These are phyloP conservation scores for Heliothis peltigera DNA, from an alignment of 2,888 invertebrate species.

Conservation along the genomic window DNA sequence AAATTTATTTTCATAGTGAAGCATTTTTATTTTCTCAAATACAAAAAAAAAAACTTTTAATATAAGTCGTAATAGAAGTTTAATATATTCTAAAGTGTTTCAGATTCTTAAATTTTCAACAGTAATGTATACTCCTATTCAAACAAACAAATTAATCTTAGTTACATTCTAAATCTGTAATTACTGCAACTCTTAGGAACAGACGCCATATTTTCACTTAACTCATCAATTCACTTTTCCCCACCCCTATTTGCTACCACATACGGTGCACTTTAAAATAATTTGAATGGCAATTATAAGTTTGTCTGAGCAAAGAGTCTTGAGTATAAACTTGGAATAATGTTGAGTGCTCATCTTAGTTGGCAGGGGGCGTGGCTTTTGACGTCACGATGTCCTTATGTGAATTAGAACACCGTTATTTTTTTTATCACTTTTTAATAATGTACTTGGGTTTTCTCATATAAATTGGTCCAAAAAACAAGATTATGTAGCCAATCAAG, in stretches of 20 bases:
- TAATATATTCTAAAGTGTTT: no score
- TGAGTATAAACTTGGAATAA: constrained; percentile 45
- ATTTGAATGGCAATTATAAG: neutral
- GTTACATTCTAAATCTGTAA: constrained; percentile 31
- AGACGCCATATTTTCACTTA: constrained; percentile 22
- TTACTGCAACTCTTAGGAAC: constrained; percentile 41
- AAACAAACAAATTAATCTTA: neutral
- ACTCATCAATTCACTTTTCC: neutral
- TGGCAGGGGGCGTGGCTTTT: constrained; percentile 40
- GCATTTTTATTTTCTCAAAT: no score
- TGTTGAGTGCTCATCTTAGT: constrained; percentile 40
- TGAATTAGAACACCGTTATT: constrained; percentile 19
- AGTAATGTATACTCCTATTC: no score
- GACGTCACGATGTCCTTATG: constrained; percentile 16
- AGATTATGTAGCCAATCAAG: no score
- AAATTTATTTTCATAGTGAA: no score
- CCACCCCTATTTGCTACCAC: neutral
- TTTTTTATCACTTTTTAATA: neutral
- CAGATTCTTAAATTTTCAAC: no score
- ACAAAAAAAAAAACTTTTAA: no score
- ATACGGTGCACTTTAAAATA: constrained; percentile 3
- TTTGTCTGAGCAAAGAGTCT: constrained; percentile 16
- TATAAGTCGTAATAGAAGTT: no score
- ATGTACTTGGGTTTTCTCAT: neutral
- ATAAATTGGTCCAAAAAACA: no score